Evolutionary conservation across 2,888 invertebrate species (phyloP).

Genomic region (Drosophila peninsularis): DNA sequence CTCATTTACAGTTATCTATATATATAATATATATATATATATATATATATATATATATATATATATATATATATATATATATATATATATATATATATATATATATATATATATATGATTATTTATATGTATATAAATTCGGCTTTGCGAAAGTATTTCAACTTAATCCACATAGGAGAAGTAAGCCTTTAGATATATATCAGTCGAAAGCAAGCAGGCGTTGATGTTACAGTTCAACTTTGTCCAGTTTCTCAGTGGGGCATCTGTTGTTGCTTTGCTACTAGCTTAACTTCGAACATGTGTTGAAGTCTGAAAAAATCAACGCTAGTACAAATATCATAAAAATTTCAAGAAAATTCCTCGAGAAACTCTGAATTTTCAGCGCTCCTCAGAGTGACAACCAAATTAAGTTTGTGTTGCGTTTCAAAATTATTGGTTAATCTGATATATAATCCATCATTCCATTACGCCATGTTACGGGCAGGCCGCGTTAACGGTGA

Average conservation of each 20-base stretch:
- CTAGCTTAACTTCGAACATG: not conserved
- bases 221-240: no score
- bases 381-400: slow-evolving; percentile 6
- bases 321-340: not conserved
- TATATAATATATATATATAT: not conserved
- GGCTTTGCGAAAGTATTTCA: no score
- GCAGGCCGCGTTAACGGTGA: slow-evolving; percentile 20
- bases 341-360: slow-evolving; percentile 10
- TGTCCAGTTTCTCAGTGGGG: not conserved
- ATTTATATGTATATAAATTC: no score
- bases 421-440: slow-evolving; percentile 36
- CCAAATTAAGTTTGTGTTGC: slow-evolving; percentile 25
- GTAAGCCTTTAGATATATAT: not conserved
- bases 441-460: not conserved
- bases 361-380: slow-evolving; percentile 18
- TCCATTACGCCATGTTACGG: slow-evolving; percentile 20
- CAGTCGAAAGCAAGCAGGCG: not conserved
- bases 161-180: not conserved
- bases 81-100: no score
- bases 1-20: no score
- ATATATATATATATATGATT: no score
- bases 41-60: not conserved
- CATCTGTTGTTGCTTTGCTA: not conserved
- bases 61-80: no score
- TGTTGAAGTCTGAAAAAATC: slow-evolving; percentile 12